Evolutionary conservation across 2,888 invertebrate species (phyloP).

Genomic region (Melanchra persicariae): DNA sequence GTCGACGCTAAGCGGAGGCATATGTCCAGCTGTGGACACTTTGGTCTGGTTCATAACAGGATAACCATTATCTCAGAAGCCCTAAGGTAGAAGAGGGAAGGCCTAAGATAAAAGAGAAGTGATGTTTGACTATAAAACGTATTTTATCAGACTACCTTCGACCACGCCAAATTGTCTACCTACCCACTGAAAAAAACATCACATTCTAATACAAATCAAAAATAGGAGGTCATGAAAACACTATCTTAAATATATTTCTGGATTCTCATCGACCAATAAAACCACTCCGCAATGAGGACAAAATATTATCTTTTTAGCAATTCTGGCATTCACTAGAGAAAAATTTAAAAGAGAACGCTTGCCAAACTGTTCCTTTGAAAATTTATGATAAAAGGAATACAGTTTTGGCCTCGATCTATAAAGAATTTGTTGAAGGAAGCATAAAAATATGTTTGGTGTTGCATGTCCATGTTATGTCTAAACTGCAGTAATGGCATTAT

Average conservation of each 20-base stretch:
- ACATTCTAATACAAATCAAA: neutral
- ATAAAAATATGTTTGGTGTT: conserved; percentile 13
- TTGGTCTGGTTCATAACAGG: too few species aligned
- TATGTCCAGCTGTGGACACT: too few species aligned
- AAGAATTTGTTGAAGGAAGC: conserved; percentile 22
- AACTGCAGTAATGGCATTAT: neutral
- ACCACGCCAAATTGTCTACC: neutral
- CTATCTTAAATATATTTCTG: neutral
- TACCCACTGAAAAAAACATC: neutral
- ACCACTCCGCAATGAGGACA: conserved; percentile 33
- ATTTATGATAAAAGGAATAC: conserved; percentile 46
- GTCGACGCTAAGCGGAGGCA: too few species aligned
- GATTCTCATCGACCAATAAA: conserved; percentile 8
- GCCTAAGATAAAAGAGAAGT: neutral
- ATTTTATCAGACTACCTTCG: neutral
- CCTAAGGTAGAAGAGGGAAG: too few species aligned
- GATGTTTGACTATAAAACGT: too few species aligned
- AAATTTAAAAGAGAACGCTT: conserved; percentile 18
- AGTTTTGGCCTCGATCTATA: conserved; percentile 41
- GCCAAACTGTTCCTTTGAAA: conserved; percentile 48
- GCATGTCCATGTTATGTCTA: neutral
- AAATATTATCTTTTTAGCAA: conserved; percentile 24
- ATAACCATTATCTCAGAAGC: too few species aligned
- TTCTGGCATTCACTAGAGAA: conserved; percentile 13
- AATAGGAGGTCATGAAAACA: conserved; percentile 31